Evolutionary conservation across 2,113 vertebrate genomes (phyloP).

Genomic region (Tyto alba): DNA sequence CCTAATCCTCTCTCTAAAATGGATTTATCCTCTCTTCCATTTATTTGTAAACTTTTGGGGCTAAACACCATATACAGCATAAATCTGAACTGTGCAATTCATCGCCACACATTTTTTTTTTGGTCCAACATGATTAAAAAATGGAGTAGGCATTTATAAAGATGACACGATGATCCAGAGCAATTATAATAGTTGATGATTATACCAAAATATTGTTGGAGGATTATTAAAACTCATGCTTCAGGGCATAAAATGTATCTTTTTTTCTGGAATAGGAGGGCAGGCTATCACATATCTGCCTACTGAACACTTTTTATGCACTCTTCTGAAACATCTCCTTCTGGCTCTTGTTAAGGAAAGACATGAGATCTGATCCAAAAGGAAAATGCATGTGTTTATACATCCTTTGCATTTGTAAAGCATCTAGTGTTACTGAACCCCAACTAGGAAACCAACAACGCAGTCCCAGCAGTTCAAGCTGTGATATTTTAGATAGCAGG

Average conservation of each 20-base stretch:
- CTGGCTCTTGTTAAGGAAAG: not conserved
- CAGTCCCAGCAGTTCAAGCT: not conserved
- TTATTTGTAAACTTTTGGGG: not conserved
- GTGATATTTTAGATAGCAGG: not conserved
- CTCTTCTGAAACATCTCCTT: not conserved
- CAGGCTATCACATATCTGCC: not conserved
- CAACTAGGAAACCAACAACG: fast-evolving
- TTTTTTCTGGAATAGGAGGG: not conserved
- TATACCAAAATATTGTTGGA: not conserved
- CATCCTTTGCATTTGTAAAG: not conserved
- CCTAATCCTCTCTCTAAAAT: not conserved
- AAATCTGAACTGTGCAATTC: not conserved
- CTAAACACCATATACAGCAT: not conserved
- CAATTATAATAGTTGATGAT: not conserved
- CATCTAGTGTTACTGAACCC: fast-evolving
- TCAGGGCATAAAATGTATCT: not conserved
- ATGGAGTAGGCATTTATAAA: not conserved
- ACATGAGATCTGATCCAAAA: not conserved
- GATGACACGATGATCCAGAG: not conserved
- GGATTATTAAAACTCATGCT: not conserved
- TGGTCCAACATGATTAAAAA: not conserved
- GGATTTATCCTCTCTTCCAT: not conserved
- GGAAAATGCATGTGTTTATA: not conserved
- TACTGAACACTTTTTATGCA: not conserved
- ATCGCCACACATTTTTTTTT: not conserved